phyloP scores from a whole-genome alignment of 2,888 invertebrate species.

The Cheilosia vernalis region DNA sequence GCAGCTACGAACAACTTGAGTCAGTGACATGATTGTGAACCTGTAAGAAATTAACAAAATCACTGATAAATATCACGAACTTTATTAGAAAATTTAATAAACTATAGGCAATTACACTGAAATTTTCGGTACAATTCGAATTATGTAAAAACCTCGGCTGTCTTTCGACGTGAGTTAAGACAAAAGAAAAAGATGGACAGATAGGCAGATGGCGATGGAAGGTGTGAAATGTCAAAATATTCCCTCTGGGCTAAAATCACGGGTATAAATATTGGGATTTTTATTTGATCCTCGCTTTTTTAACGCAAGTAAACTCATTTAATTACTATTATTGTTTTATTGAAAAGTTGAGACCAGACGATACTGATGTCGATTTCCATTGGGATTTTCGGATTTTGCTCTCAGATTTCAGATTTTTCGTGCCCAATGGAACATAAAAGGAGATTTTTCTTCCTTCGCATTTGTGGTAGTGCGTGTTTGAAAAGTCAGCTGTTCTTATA shows the following conservation, averaged over 20 bases:
- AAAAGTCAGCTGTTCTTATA: too few species aligned
- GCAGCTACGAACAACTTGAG: constrained; percentile 82
- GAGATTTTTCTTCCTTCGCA: too few species aligned
- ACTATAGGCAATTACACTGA: constrained; percentile 59
- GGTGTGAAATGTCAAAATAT: constrained; percentile 47
- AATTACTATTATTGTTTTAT: too few species aligned
- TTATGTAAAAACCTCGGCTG: constrained; percentile 72
- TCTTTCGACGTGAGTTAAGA: constrained; percentile 65
- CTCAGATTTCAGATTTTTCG: too few species aligned
- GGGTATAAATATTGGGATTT: not conserved
- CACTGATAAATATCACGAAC: constrained; percentile 16
- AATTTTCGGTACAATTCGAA: constrained; percentile 64
- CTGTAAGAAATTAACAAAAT: constrained; percentile 48
- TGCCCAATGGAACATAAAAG: too few species aligned
- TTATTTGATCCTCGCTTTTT: not conserved
- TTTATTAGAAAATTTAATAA: constrained; percentile 27
- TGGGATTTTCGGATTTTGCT: too few species aligned
- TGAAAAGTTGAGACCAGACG: too few species aligned
- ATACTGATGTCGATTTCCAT: too few species aligned
- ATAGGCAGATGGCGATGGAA: not conserved
- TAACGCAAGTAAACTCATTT: constrained; percentile 2
- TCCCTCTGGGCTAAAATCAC: constrained; percentile 39
- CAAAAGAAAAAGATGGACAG: constrained; percentile 34
- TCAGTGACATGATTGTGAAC: constrained; percentile 79
- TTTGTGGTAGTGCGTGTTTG: too few species aligned